Evolutionary conservation across 2,888 invertebrate genomes (phyloP), one percentile per base, ranked within the genome.

Genomic region (Helleia helle): DNA sequence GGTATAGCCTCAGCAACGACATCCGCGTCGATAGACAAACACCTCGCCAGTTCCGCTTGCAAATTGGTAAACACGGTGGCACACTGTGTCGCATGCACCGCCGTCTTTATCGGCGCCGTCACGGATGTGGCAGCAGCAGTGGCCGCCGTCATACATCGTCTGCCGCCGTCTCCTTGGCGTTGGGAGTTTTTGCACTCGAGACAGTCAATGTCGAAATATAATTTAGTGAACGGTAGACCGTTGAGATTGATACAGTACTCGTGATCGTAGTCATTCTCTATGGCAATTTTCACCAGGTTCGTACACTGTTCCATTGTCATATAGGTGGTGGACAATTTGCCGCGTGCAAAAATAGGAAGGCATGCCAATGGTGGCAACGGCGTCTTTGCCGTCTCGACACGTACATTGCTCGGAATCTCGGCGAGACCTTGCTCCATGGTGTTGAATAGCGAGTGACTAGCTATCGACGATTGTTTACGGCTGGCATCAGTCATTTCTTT

Each of bases 211-310:
- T 37, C 37, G 26, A 37, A 37, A 14, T 26, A 37, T 24, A 37
- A n/a, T 36, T 36, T 25, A 36, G 36, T 37, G 15, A 37, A 37
- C 6, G 37, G 37, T n/a, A 37, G 24, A 9, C 26, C 37, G 27
- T 12, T 13, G 37, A 15, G 26, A 37, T 26, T 36, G 36, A 36
- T 36, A 13, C 25, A 36, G 9, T 36, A 37, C 26, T 37, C 37
- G 37, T 37, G 37, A 37, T 37, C 37, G 37, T 37, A 37, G 26
- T 37, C 26, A 15, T 17, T 38, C 27, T 38, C 38, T 15, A 38
- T 27, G 9, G 27, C 38, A 15, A 17, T 38, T 25, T 27, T 26
- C 25, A 38, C 14, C 38, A 38, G 15, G 15, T 26, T 27, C 9
- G 15, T 25, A 18, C 38, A 38, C 38, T 38, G 38, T 17, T 38